A percentile compares a stretch with the other conserved stretches of the same genome.
These are phyloP conservation scores for Butorides virescens DNA, from an alignment of 2,113 vertebrate species.

Conservation along the genomic window DNA sequence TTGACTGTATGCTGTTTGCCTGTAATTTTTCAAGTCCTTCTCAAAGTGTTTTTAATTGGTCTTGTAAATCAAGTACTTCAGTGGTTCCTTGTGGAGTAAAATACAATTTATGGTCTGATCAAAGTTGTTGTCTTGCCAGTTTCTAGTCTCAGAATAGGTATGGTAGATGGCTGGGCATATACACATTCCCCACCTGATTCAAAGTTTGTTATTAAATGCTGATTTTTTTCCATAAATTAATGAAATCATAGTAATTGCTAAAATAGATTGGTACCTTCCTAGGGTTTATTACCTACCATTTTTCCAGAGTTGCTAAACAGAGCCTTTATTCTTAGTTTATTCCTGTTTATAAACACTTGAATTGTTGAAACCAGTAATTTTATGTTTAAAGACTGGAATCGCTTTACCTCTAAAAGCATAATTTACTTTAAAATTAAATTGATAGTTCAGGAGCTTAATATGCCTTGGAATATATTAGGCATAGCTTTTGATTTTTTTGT, in stretches of 20 bases:
- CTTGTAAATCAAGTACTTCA: neutral
- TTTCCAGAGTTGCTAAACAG: neutral
- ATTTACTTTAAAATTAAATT: neutral
- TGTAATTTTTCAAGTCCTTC: neutral
- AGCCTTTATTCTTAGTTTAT: neutral
- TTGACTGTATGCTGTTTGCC: neutral
- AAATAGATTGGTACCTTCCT: neutral
- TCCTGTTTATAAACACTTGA: neutral
- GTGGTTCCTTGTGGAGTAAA: neutral
- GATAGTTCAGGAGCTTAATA: neutral
- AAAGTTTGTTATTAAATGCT: neutral
- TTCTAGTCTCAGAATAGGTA: neutral
- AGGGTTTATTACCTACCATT: neutral
- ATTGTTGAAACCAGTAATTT: neutral
- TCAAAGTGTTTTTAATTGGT: neutral
- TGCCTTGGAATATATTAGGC: neutral
- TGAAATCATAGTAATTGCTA: neutral
- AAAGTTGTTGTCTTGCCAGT: neutral
- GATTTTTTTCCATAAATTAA: neutral
- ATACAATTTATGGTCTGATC: neutral
- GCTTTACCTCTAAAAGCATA: neutral
- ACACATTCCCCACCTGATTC: neutral
- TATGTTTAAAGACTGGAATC: neutral
- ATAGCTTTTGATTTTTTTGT: neutral
- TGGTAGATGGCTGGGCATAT: neutral